Conservation (phyloP, 2,797 vertebrate genomes). For the Acropternis orthonyx region DNA sequence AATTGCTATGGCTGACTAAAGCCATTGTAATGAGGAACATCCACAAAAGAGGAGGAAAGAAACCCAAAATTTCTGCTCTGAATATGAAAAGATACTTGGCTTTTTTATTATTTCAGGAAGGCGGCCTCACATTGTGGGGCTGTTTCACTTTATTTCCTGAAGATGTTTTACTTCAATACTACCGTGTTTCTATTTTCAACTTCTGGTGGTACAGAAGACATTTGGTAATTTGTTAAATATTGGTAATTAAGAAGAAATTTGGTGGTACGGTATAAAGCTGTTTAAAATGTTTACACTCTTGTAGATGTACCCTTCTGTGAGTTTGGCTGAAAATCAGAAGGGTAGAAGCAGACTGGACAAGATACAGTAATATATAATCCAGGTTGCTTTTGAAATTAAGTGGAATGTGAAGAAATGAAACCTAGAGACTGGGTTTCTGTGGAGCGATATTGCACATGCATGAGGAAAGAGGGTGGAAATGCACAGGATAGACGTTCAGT, state of each 20-base stretch:
- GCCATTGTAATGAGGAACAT: neutral
- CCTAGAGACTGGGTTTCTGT: neutral
- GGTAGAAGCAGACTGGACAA: neutral
- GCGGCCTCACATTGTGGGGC: neutral
- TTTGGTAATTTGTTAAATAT: neutral
- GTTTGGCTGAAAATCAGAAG: neutral
- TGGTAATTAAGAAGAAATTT: neutral
- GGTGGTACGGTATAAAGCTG: neutral
- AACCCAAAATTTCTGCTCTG: neutral
- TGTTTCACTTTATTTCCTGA: neutral
- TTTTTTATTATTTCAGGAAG: neutral
- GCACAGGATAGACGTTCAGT: rapidly evolving
- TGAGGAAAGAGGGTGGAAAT: neutral
- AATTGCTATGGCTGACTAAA: neutral
- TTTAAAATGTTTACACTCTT: conserved; percentile 24
- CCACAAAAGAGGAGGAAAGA: neutral
- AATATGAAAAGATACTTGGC: neutral
- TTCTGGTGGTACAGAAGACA: conserved; percentile 2
- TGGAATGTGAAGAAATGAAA: neutral
- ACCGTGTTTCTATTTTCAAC: neutral
- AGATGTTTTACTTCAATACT: neutral
- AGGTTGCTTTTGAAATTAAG: neutral
- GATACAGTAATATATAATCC: neutral
- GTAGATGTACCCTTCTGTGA: neutral
- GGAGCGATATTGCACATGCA: neutral